Conservation (phyloP, 2,797 vertebrate species). For the Pipistrellus nathusii region DNA sequence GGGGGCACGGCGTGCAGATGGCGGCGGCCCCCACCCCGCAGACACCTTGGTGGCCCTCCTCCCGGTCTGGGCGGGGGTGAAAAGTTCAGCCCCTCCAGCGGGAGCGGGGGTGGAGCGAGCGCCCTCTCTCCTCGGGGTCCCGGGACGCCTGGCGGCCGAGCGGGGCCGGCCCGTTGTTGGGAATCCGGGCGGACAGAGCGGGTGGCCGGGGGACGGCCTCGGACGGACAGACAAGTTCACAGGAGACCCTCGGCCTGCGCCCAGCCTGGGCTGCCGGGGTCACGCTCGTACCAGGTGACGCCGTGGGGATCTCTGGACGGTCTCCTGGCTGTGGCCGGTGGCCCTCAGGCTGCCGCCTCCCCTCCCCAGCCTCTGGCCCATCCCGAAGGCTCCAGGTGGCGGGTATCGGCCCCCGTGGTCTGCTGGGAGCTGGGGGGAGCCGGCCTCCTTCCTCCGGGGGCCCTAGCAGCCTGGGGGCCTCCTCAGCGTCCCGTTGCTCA, state of each 20-base stretch:
- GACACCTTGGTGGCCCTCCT: conserved; percentile 83
- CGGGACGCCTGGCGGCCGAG: background rate
- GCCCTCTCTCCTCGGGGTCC: background rate
- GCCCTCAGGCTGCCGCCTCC: background rate
- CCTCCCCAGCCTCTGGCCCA: background rate
- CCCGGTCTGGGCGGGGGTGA: conserved; percentile 87
- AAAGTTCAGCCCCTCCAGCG: conserved; percentile 87
- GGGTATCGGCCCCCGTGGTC: background rate
- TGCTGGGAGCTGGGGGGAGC: background rate
- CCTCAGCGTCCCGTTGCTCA: rapidly evolving
- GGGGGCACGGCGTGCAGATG: conserved; percentile 83
- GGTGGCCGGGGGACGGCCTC: background rate
- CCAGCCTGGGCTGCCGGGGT: background rate
- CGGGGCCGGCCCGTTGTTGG: background rate
- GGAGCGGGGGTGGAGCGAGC: conserved; percentile 73
- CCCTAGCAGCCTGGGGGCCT: background rate
- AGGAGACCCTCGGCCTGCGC: background rate
- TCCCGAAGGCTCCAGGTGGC: background rate
- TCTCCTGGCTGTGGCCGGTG: background rate
- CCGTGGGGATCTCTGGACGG: rapidly evolving
- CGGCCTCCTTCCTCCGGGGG: background rate
- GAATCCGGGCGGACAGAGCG: background rate
- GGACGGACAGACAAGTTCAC: conserved; percentile 30
- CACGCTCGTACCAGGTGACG: no score
- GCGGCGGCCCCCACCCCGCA: conserved; percentile 77